Evolutionary conservation across 2,888 invertebrate genomes (phyloP).

Genomic region (Heliconius ismenius): DNA sequence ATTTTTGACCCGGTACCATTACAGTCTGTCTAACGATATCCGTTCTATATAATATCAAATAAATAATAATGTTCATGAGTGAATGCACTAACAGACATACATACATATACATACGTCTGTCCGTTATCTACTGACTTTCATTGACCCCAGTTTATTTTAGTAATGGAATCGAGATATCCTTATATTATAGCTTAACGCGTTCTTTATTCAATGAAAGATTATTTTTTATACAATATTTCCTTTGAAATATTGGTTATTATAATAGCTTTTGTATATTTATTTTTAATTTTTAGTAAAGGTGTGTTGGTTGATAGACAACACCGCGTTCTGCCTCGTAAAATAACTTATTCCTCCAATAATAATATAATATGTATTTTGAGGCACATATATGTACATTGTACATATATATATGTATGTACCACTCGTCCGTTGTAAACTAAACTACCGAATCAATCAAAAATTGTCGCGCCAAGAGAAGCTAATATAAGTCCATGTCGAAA

Average conservation of each 20-base stretch:
- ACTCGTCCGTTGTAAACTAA: no score
- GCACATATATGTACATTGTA: no score
- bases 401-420: no score
- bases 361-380: no score
- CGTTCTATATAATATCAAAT: constrained; percentile 6
- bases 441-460: no score
- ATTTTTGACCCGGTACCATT: neutral
- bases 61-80: constrained; percentile 9
- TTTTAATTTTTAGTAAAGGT: no score
- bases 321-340: no score
- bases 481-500: no score
- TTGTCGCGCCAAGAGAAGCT: no score
- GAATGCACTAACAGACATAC: constrained; percentile 2
- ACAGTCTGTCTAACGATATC: neutral
- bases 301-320: no score
- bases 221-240: neutral
- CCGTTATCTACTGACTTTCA: constrained; percentile 51
- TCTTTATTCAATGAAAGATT: neutral
- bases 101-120: neutral
- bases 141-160: constrained; percentile 62
- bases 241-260: neutral
- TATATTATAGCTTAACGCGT: neutral
- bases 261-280: neutral
- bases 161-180: constrained; percentile 47
- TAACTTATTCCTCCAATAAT: no score